Base-by-base conservation (phyloP, 1,140 invertebrate genomes). In the Diachasma alloeum region DNA sequence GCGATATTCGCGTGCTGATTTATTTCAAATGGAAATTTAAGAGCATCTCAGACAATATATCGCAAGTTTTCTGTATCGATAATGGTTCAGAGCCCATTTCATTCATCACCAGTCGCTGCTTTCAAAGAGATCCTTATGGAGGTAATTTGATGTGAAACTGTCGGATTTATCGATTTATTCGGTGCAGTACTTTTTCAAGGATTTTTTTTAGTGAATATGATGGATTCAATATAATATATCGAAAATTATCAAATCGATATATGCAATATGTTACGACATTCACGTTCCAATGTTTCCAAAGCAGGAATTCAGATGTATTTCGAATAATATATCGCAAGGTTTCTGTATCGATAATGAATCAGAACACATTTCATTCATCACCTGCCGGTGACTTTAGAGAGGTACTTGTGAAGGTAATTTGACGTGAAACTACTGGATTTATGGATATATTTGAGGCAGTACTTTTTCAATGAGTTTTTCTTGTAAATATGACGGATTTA, bases 321-420 rank as follows among this genome's bases (percentile, higher is more conserved):
- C n/a, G n/a, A n/a, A n/a, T n/a, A n/a, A n/a, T n/a, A n/a, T n/a
- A n/a, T n/a, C n/a, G n/a, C n/a, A n/a, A n/a, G n/a, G n/a, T n/a
- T n/a, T n/a, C n/a, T n/a, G n/a, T n/a, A n/a, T n/a, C n/a, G n/a
- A n/a, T n/a, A n/a, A n/a, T n/a, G n/a, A n/a, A 31, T 71, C n/a
- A 46, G 31, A 46, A 3, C n/a, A 1, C 48, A 17, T 17, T 53
- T 53, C 17, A 17, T 53, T 53, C 17, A 17, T 53, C n/a, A 15
- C 74, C 59, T 75, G 77, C 36, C 69, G 56, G 72, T 22, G 24
- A 24, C 26, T 63, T 15, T 63, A 15, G 8, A 26, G 59, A 26
- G 59, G 19, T 63, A 63, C 59, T 63, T 63, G 26, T 3, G 22
- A 9, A 53, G 8, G 24, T 63, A 63, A 63, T 63, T 26, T 63